Conservation (phyloP, 2,113 vertebrate genomes). For the Percina caprodes region DNA sequence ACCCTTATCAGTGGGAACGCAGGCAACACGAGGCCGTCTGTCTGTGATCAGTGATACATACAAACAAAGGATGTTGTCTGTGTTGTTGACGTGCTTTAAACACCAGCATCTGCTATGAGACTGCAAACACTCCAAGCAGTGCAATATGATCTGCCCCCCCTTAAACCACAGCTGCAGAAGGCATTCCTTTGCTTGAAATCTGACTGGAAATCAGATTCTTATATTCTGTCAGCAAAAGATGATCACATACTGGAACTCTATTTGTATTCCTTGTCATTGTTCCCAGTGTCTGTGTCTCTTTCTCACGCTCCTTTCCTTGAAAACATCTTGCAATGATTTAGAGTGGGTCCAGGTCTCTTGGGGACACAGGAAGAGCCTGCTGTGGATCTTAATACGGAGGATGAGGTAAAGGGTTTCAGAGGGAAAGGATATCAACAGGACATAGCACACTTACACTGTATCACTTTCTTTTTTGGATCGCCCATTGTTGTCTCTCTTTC, state of each 20-base stretch:
- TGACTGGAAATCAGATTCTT: slow-evolving; percentile 41
- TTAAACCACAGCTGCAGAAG: slow-evolving; percentile 34
- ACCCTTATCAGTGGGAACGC: slow-evolving; percentile 18
- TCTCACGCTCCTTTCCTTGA: slow-evolving; percentile 10
- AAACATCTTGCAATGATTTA: slow-evolving; percentile 55
- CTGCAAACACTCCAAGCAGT: slow-evolving; percentile 12
- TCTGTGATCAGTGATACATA: slow-evolving; percentile 5
- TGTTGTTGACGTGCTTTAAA: slow-evolving; percentile 49
- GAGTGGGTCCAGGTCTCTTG: slow-evolving; percentile 46
- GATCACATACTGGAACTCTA: background rate
- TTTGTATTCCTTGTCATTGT: slow-evolving; percentile 23
- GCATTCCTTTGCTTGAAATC: slow-evolving; percentile 36
- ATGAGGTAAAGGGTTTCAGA: slow-evolving; percentile 57
- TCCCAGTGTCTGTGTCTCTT: background rate
- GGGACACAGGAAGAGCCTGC: slow-evolving; percentile 54
- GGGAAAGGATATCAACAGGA: slow-evolving; percentile 69
- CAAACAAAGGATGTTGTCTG: slow-evolving; percentile 39
- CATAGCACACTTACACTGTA: slow-evolving; percentile 21
- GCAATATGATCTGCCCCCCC: slow-evolving; percentile 28
- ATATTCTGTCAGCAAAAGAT: slow-evolving; percentile 23
- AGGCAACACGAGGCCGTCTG: slow-evolving; percentile 38
- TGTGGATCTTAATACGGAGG: slow-evolving; percentile 64
- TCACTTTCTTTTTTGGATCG: slow-evolving; percentile 53
- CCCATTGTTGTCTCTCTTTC: slow-evolving; percentile 45
- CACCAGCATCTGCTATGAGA: slow-evolving; percentile 29